Evolutionary conservation across 53 echinoderm and acorn worm genomes (phyloP).

Genomic region (Zoroaster sp.): DNA sequence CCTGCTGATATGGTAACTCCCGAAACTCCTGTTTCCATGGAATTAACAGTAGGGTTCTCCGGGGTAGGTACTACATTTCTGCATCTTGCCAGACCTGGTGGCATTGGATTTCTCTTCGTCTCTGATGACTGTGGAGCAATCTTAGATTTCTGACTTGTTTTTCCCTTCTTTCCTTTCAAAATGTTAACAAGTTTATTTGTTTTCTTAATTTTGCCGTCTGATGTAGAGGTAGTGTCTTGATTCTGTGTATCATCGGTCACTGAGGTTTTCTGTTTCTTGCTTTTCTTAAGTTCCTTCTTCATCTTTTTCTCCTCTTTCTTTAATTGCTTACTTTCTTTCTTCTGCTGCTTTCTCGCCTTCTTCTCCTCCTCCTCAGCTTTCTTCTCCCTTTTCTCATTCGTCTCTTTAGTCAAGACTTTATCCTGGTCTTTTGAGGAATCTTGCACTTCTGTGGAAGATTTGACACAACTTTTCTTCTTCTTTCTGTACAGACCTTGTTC

Average conservation of each 20-base stretch:
- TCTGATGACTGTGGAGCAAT: not conserved
- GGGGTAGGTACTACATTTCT: not conserved
- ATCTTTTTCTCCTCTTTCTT: not conserved
- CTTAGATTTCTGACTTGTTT: not conserved
- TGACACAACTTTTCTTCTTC: not conserved
- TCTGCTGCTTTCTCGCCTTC: not conserved
- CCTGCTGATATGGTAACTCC: not conserved
- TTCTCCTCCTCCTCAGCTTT: not conserved
- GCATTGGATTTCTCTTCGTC: not conserved
- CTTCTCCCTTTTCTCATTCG: not conserved
- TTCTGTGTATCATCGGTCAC: not conserved
- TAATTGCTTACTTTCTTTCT: not conserved
- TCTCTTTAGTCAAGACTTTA: not conserved
- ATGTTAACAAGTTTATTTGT: not conserved
- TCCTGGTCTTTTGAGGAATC: not conserved
- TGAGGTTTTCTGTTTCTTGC: not conserved
- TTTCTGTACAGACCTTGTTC: not conserved
- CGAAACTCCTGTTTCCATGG: too few relatives aligned
- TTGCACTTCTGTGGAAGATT: not conserved
- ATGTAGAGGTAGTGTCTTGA: not conserved
- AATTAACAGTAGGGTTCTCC: not conserved
- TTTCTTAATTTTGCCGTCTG: not conserved
- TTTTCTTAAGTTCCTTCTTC: not conserved
- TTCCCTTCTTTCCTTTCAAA: conserved; percentile 4
- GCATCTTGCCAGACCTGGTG: not conserved